Evolutionary conservation across 2,888 invertebrate genomes (phyloP).

Genomic region (Rotaria socialis): DNA sequence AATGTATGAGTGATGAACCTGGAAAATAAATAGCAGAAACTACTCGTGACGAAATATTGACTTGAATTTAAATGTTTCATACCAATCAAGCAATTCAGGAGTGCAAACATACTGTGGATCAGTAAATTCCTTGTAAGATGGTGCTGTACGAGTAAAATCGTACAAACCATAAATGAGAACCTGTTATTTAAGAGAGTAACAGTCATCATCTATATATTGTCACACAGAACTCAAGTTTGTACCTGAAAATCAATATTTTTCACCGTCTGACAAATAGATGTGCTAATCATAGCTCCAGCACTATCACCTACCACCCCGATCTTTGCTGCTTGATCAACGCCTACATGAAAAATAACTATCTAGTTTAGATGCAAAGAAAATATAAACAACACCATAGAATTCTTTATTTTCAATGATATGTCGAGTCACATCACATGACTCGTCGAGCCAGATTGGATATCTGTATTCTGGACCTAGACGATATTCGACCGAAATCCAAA

Average conservation of each 20-base stretch:
- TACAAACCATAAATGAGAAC: slow-evolving; percentile 37
- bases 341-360: slow-evolving; percentile 47
- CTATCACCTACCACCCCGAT: slow-evolving; percentile 55
- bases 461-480: slow-evolving; percentile 53
- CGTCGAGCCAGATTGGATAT: slow-evolving; percentile 54
- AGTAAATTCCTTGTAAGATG: slow-evolving; percentile 39
- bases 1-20: background rate
- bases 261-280: slow-evolving; percentile 52
- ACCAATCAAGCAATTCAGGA: slow-evolving; percentile 35
- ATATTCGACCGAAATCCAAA: slow-evolving; percentile 55
- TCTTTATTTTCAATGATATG: slow-evolving; percentile 53
- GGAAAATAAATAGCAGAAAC: background rate
- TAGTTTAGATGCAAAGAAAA: background rate
- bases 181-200: background rate
- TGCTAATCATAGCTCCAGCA: slow-evolving; percentile 52
- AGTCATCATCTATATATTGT: background rate
- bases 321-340: slow-evolving; percentile 51
- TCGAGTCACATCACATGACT: slow-evolving; percentile 52
- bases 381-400: slow-evolving; percentile 49
- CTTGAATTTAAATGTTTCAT: too few species aligned
- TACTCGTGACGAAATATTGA: background rate
- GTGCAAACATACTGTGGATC: slow-evolving; percentile 19
- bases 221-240: background rate
- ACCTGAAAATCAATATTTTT: slow-evolving; percentile 53
- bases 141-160: background rate